Base-by-base conservation (phyloP, 1,140 invertebrate genomes). In the Penaeus indicus region DNA sequence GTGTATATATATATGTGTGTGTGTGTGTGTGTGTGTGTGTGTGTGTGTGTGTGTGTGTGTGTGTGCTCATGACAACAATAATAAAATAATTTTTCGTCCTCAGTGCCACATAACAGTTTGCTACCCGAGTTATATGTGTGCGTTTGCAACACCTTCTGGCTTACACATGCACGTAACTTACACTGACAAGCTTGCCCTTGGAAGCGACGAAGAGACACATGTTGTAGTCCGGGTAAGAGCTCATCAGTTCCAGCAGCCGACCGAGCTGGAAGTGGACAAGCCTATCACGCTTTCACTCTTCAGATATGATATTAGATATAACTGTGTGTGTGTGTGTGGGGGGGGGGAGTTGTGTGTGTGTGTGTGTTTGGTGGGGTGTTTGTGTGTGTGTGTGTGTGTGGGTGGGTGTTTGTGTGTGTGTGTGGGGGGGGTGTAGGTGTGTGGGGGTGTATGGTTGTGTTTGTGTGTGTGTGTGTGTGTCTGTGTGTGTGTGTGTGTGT, bases 221-320 rank as follows among this genome's bases (percentile, higher is more conserved):
- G 42, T 54, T n/a, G 77, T 54, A 79, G 77, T 79, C 22, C 13
- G 77, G 77, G 16, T 21, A 79, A 25, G 77, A 32, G 27, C 13
- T 38, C 77, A 79, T 79, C 21, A 79, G 77, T 10, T 79, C 16
- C 42, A 79, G 42, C 77, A 79, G 18, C 77, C 77, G 77, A 1
- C 77, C 77, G 42, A 79, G 77, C 77, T 79, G 38, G 38, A 42
- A 8, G 38, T 8, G 38, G 7, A 42, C 38, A 42, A 42, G 38
- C 38, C 2, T 42, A 42, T 1, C 38, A 42, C 38, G 7, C 7
- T 8, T 42, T 42, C 38, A 42, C 38, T 4, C 2, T 42, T 8
- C 38, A 42, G 38, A 42, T 42, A 7, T 42, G 7, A 7, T 42
- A 42, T 42, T 42, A 42, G 38, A 42, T 42, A 7, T 3, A 42